These are phyloP conservation scores for Bombus soroeensis DNA, from an alignment of 1,140 invertebrate genomes.

Conservation along the genomic window DNA sequence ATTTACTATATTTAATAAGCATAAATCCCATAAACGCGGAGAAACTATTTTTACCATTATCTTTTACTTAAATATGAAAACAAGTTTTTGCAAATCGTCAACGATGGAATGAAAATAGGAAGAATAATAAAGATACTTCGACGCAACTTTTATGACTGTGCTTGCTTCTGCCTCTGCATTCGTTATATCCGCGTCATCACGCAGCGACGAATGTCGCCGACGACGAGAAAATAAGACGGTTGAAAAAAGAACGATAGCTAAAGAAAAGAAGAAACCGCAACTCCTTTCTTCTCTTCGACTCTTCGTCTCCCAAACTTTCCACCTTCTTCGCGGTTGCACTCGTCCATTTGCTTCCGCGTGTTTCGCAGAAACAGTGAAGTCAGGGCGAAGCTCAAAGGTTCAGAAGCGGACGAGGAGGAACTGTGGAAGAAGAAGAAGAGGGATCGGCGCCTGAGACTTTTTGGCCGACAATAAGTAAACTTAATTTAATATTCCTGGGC, in stretches of 20 bases:
- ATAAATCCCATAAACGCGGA: no score
- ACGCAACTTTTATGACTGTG: not conserved
- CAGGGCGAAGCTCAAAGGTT: not conserved
- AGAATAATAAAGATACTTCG: no score
- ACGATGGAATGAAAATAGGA: not conserved
- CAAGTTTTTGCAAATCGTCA: not conserved
- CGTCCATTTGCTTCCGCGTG: slow-evolving; percentile 8
- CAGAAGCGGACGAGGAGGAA: not conserved
- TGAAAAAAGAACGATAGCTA: not conserved
- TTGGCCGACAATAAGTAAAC: slow-evolving; percentile 67
- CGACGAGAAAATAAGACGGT: not conserved
- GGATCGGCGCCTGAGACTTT: slow-evolving; percentile 42
- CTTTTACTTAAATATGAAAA: not conserved
- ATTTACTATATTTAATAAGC: no score
- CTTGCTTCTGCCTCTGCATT: not conserved
- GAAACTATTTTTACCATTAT: no score
- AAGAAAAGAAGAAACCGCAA: not conserved
- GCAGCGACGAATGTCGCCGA: not conserved
- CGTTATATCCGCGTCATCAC: not conserved
- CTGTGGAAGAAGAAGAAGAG: not conserved
- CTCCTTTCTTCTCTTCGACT: not conserved
- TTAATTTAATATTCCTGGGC: slow-evolving; percentile 74
- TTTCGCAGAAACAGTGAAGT: slow-evolving; percentile 42
- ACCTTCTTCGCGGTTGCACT: not conserved
- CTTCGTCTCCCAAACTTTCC: not conserved